A percentile compares a stretch with the other conserved stretches of the same genome.
phyloP scores from a whole-genome alignment of 2,113 vertebrate genomes.

The Ciconia stormi region DNA sequence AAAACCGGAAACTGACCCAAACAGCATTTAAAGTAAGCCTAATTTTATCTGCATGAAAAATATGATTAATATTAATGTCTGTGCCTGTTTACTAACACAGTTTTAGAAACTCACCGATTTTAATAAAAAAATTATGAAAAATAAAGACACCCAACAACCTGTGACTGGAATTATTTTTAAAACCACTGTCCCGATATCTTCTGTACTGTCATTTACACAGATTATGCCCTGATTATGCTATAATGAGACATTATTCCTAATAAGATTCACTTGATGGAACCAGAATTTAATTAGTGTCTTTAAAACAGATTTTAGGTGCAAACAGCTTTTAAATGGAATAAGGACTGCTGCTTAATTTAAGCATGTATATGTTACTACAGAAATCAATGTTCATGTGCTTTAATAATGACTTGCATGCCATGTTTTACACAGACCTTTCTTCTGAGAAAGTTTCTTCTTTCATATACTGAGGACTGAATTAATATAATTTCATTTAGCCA shows the following conservation, averaged over 20 bases:
- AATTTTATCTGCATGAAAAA: constrained; percentile 19
- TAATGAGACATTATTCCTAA: not conserved
- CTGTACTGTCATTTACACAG: not conserved
- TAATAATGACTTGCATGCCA: not conserved
- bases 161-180: not conserved
- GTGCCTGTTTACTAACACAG: not conserved
- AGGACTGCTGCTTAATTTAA: not conserved
- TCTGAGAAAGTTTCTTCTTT: not conserved
- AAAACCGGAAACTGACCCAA: not conserved
- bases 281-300: not conserved
- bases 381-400: not conserved
- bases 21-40: not conserved
- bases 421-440: not conserved
- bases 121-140: not conserved
- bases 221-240: not conserved
- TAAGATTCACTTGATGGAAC: not conserved
- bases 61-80: constrained; percentile 3
- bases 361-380: not conserved
- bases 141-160: not conserved
- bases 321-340: not conserved
- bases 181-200: not conserved
- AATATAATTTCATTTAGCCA: not conserved
- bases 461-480: not conserved
- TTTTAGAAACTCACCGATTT: not conserved
- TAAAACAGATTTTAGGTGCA: not conserved